Base-by-base conservation (phyloP, 2,113 vertebrate species). In the Zapornia atra region DNA sequence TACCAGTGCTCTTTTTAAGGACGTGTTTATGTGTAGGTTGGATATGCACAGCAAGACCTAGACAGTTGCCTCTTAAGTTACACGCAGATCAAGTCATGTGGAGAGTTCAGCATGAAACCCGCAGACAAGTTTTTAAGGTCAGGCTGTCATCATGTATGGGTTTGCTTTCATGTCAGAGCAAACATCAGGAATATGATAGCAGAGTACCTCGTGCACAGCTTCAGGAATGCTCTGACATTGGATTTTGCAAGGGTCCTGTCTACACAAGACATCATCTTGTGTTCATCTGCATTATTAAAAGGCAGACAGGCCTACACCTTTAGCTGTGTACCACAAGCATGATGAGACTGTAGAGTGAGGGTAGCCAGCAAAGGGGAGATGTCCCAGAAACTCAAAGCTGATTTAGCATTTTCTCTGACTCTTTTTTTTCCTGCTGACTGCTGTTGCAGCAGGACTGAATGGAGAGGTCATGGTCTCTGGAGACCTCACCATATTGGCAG, bases 401-500 rank as follows among this genome's bases (percentile, higher is more conserved):
- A 72, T 75, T 71, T 64, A 79, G 19, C 19, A 57, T 24, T 83
- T 87, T 68, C 73, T 63, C 44, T 19, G 64, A 36, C 33, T 53
- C 15, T 7, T 50, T 92, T 33, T 38, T 83, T 82, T 48, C 63
- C 42, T 11, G 6, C 31, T 82, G 63, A 53, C 48, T 81, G 12
- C 33, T 92, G 86, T 44, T 56, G 15, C 64, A 68, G 51, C 29
- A 50, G 1, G 10, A 60, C 34, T 65, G 77, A 93, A 60, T 9
- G 40, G 33, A 91, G 28, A 26, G 53, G 15, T 92, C 86, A 87
- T 0, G 1, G 24, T 60, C 29, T 46, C 50, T 77, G 28, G 68
- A 77, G 82, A 84, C 40, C 31, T 72, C 3, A 0, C 9, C 33
- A 31, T 5, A 0, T 20, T 0, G 0, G 44, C 65, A 95, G 77